Evolutionary conservation across 2,113 vertebrate genomes (phyloP).

Genomic region (Felis chaus): DNA sequence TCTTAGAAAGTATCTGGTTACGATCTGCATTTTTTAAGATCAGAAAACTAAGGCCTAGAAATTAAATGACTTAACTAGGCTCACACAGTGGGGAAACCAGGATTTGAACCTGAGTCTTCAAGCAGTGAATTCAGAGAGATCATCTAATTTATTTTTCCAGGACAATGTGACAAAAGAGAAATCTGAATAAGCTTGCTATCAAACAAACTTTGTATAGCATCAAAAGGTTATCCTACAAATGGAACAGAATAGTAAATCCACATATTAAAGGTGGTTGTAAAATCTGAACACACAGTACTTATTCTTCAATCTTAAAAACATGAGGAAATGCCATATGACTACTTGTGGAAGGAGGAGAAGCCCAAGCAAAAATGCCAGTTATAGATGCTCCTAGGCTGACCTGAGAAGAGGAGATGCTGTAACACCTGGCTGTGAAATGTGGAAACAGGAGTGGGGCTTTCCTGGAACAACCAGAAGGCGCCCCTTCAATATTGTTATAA

Average conservation of each 20-base stretch:
- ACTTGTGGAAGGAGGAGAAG: neutral
- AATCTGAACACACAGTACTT: neutral
- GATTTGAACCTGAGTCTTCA: neutral
- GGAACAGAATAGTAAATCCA: neutral
- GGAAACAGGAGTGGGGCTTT: neutral
- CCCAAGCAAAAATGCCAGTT: neutral
- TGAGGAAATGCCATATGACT: neutral
- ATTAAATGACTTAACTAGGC: neutral
- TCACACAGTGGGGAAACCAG: neutral
- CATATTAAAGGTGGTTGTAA: neutral
- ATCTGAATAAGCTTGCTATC: neutral
- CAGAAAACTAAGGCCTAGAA: neutral
- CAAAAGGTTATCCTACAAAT: neutral
- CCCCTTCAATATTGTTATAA: neutral
- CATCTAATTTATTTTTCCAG: conserved; percentile 1
- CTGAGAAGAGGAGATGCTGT: neutral
- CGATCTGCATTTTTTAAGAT: conserved; percentile 8
- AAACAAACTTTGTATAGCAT: neutral
- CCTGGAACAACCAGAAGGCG: neutral
- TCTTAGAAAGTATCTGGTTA: neutral
- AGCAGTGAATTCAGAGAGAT: neutral
- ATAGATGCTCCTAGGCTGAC: neutral
- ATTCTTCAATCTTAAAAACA: conserved; percentile 29
- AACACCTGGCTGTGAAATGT: neutral
- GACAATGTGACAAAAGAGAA: neutral